Evolutionary conservation across 2,888 invertebrate species (phyloP).

Genomic region (Nezara viridula): DNA sequence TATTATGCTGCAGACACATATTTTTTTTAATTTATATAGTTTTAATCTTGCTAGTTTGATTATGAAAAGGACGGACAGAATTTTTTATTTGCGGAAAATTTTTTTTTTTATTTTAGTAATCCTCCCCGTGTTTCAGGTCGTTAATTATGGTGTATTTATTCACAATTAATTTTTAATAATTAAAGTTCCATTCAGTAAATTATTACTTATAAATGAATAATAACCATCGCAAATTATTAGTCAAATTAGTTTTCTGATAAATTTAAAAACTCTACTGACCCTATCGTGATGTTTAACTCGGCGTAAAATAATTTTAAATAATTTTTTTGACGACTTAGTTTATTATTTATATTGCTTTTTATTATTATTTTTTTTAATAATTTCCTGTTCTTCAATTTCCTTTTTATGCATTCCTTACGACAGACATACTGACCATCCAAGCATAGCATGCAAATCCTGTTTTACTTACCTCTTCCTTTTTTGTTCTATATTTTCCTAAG

Average conservation of each 20-base stretch:
- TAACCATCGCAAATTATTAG: not conserved
- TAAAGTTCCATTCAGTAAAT: not conserved
- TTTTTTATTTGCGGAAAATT: conserved; percentile 15
- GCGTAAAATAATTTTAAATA: not conserved
- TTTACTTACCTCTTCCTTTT: conserved; percentile 66
- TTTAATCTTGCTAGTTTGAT: not conserved
- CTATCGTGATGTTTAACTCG: not conserved
- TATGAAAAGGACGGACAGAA: conserved; percentile 19
- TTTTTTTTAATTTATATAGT: conserved; percentile 7
- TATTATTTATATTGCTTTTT: not conserved
- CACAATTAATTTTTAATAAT: not conserved
- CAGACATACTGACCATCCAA: conserved; percentile 39
- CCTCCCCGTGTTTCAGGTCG: not conserved
- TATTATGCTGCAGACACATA: conserved; percentile 12
- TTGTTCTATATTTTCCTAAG: conserved; percentile 30
- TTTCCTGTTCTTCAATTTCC: conserved; percentile 59
- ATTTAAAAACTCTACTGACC: not conserved
- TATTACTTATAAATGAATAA: not conserved
- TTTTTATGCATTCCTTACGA: conserved; percentile 47
- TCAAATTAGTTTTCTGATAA: not conserved
- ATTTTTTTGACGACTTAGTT: conserved; percentile 1
- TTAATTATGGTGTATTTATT: not conserved
- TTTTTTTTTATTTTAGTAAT: not conserved
- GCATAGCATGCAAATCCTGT: conserved; percentile 61
- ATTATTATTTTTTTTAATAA: conserved; percentile 60